Evolutionary conservation across 2,888 invertebrate genomes (phyloP), one percentile per base, ranked within the genome.

Genomic region (Hirudinaria manillensis): DNA sequence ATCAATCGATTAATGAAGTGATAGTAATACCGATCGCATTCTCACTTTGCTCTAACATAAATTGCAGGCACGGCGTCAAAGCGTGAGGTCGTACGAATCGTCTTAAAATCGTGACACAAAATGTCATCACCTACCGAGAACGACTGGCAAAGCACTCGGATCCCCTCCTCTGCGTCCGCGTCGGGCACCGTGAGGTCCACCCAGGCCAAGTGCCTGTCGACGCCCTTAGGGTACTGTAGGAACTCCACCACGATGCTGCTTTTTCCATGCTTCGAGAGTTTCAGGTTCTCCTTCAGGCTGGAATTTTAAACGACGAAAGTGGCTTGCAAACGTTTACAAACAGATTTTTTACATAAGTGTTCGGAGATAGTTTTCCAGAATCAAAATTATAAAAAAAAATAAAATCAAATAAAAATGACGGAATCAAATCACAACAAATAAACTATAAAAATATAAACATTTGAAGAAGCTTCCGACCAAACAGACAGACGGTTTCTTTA

Each of bases 141-240:
- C 7, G 61, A 61, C 61, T 61, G 61, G 61, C 61, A 61, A 29
- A 61, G 61, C 24, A 61, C 61, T 61, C 19, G 61, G 29, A 27
- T 29, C 24, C 29, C 29, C 6, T 29, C 61, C 3, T 61, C 61
- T 10, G 24, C n/a, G 19, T 10, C 19, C 21, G 29, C 7, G 61
- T 61, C 61, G 61, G 24, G 61, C 24, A 6, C 19, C 10, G 24
- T 61, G 21, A 24, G 24, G 61, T 27, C 61, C 61, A 61, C 61
- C 61, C 24, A 24, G 6, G 29, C 29, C 61, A 61, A 6, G 61
- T 61, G 61, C 29, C 61, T 61, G 24, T 27, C 24, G 3, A 61
- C 61, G 61, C 61, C 29, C 24, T 24, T 29, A 7, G 61, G 61
- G 13, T 61, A 61, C 24, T 4, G 29, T 7, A 61, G 61, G n/a